A percentile compares a stretch with the other conserved stretches of the same genome.
phyloP scores from a whole-genome alignment of 2,797 vertebrate species.

The Leptatherina wallacei region DNA sequence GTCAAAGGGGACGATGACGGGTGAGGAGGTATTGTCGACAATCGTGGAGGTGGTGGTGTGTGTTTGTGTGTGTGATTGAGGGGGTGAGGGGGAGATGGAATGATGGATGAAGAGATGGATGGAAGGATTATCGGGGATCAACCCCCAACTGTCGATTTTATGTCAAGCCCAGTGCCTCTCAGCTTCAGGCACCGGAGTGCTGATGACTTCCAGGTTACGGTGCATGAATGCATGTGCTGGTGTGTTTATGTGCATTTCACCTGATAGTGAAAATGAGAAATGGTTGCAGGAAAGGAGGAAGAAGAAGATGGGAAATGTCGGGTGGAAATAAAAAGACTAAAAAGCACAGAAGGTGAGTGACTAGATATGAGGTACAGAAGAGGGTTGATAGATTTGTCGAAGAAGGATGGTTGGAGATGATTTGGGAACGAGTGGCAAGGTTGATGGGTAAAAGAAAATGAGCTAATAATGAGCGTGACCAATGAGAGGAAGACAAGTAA shows the following conservation, averaged over 20 bases:
- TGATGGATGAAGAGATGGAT: slow-evolving; percentile 54
- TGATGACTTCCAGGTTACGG: slow-evolving; percentile 37
- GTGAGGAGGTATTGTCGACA: slow-evolving; percentile 1
- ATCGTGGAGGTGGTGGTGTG: slow-evolving; percentile 5
- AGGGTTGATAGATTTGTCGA: slow-evolving; percentile 14
- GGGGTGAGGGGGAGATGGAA: slow-evolving; percentile 24
- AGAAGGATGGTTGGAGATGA: not conserved
- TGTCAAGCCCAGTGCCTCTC: slow-evolving; percentile 34
- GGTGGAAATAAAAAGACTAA: not conserved
- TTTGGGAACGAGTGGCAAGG: not conserved
- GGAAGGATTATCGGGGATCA: slow-evolving; percentile 56
- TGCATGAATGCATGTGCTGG: not conserved
- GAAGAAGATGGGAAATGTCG: not conserved
- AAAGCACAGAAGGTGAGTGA: slow-evolving; percentile 19
- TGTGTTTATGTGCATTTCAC: not conserved
- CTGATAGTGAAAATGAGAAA: slow-evolving; percentile 42
- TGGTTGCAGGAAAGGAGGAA: slow-evolving; percentile 17
- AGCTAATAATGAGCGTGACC: not conserved
- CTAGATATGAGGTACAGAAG: not conserved
- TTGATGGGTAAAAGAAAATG: slow-evolving; percentile 17
- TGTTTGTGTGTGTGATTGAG: slow-evolving; percentile 8
- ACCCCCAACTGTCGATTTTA: slow-evolving; percentile 51
- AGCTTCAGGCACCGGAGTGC: slow-evolving; percentile 12
- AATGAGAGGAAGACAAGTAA: slow-evolving; percentile 4
- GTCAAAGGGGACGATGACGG: not conserved